Base-by-base conservation (phyloP, 2,797 vertebrate species). In the Fistularia commersonii region DNA sequence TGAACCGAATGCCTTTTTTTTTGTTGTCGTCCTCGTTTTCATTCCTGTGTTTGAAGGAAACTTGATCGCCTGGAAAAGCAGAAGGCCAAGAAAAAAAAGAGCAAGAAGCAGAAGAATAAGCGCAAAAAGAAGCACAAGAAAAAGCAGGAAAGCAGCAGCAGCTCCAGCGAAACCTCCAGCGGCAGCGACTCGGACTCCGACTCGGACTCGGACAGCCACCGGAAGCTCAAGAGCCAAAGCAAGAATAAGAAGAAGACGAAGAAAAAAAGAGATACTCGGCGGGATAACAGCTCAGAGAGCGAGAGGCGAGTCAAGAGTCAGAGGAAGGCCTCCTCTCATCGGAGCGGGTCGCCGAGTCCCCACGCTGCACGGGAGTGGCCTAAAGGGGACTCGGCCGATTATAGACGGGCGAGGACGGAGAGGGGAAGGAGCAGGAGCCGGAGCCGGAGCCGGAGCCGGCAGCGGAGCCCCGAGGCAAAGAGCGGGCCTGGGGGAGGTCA, bases 61-160 rank as follows among this genome's bases (percentile, higher is more conserved):
- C 88, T 98, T 8, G 97, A 98, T 80, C 94, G 91, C 40, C 89
- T 98, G 42, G 95, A 98, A 54, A 95, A 95, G 81, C 88, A 95
- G 70, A 94, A 92, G 71, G 86, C 89, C 61, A 95, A 97, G 85
- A 89, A 88, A 33, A 86, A 98, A 77, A 95, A 94, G 85, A 93
- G 93, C 75, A 94, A 90, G 57, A 80, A 88, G 42, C 92, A 92
- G 63, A 92, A 92, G 70, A 95, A 96, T 86, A 90, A 87, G 48
- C 72, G 58, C 76, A 92, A 91, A 79, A 89, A 87, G 47, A 92
- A 91, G 50, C 90, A 93, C 66, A 87, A 87, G 72, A 87, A 87
- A 52, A 90, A 86, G 70, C 74, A 62, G 48, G 93, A 93, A 66
- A 90, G 77, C 0, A 85, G 79, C 1, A 74, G 81, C 31, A 87